phyloP scores from a whole-genome alignment of 2,888 invertebrate genomes.

The Linnaemya tessellans region DNA sequence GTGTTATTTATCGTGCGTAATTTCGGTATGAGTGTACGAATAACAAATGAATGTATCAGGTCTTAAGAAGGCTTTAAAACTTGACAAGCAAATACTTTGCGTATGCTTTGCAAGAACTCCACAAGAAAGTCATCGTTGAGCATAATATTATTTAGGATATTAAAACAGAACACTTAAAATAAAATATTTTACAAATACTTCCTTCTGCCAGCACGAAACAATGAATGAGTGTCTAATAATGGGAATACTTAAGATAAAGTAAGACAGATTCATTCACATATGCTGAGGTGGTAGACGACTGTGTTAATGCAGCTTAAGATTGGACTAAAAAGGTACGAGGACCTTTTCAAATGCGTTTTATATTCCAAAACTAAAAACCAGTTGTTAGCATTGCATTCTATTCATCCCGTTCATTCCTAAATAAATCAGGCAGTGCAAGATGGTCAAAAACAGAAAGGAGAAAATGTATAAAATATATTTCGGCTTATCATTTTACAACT shows the following conservation, averaged over 20 bases:
- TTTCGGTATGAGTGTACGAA: not conserved
- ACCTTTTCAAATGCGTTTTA: not conserved
- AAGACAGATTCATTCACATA: not conserved
- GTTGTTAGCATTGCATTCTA: too few relatives aligned
- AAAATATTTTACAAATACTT: constrained; percentile 41
- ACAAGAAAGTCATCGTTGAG: constrained; percentile 46
- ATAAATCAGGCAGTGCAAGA: too few relatives aligned
- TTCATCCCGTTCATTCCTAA: too few relatives aligned
- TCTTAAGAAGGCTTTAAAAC: constrained; percentile 55
- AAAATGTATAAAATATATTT: too few relatives aligned
- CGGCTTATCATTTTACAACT: not conserved
- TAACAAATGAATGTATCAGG: constrained; percentile 35
- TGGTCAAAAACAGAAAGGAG: too few relatives aligned
- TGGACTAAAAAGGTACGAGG: not conserved
- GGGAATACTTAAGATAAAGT: constrained; percentile 37
- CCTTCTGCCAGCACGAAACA: constrained; percentile 12
- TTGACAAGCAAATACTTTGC: constrained; percentile 58
- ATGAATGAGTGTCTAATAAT: constrained; percentile 45
- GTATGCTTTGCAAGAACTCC: constrained; percentile 48
- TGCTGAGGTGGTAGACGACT: not conserved
- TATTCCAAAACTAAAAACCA: too few relatives aligned
- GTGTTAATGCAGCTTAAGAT: not conserved
- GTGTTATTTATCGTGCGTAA: not conserved
- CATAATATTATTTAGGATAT: constrained; percentile 17
- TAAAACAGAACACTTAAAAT: not conserved